Conservation (phyloP, 35 echinoderm and acorn worm genomes). For the Heliocidaris tuberculata region DNA sequence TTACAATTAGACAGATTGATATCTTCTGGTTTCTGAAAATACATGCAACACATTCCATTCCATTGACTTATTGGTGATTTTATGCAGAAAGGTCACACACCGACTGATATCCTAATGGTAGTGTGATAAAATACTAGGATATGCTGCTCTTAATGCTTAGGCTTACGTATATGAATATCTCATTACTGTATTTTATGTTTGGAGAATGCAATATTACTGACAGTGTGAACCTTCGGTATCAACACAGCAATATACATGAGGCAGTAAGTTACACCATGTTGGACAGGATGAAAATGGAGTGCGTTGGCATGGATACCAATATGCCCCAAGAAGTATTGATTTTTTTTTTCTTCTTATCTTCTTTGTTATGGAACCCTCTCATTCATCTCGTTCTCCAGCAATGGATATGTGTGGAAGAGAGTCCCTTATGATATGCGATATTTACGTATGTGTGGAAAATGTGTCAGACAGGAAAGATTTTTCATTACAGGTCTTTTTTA, state of each 20-base stretch:
- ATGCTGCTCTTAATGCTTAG: too few relatives aligned
- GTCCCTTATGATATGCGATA: not conserved
- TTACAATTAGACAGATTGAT: too few relatives aligned
- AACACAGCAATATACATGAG: not conserved
- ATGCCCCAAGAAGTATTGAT: not conserved
- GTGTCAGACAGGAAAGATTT: not conserved
- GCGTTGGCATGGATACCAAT: not conserved
- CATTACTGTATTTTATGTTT: too few relatives aligned
- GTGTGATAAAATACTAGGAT: too few relatives aligned
- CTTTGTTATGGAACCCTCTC: not conserved
- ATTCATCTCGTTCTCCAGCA: not conserved
- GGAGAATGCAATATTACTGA: too few relatives aligned
- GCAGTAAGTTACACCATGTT: not conserved
- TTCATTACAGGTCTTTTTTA: not conserved
- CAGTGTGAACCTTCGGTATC: not conserved
- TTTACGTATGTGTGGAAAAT: not conserved
- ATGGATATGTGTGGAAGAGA: not conserved
- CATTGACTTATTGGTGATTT: too few relatives aligned
- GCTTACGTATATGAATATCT: too few relatives aligned
- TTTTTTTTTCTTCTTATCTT: not conserved
- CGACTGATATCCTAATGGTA: too few relatives aligned
- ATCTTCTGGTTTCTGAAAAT: too few relatives aligned
- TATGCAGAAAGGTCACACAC: too few relatives aligned
- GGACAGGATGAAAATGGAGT: not conserved
- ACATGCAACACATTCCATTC: too few relatives aligned